phyloP scores from a whole-genome alignment of 2,113 vertebrate genomes.

The Desmodus rotundus region DNA sequence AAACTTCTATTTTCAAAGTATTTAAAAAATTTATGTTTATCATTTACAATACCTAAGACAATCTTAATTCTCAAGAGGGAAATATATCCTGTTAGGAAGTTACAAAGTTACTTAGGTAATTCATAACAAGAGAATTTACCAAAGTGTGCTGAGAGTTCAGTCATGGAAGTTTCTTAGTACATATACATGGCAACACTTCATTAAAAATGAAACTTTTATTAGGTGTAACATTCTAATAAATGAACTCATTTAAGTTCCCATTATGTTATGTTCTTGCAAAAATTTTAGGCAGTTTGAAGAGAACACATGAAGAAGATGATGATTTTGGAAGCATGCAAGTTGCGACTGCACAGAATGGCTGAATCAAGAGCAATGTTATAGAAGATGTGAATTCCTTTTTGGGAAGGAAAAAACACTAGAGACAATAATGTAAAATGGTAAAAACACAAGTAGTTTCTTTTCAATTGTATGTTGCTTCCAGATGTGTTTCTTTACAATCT shows the following conservation, averaged over 20 bases:
- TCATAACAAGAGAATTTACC: slow-evolving; percentile 80
- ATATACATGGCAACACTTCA: not conserved
- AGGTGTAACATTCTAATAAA: not conserved
- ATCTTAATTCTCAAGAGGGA: not conserved
- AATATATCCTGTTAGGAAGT: not conserved
- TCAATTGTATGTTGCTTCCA: slow-evolving; percentile 81
- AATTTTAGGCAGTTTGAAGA: slow-evolving; percentile 91
- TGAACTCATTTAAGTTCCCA: not conserved
- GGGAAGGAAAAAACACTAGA: slow-evolving; percentile 69
- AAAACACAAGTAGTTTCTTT: slow-evolving; percentile 75
- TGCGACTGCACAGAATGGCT: slow-evolving; percentile 92
- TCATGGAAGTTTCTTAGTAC: slow-evolving; percentile 6
- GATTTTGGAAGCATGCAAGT: slow-evolving; percentile 94
- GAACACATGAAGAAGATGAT: slow-evolving; percentile 94
- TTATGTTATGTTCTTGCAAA: slow-evolving; percentile 32
- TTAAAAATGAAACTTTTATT: slow-evolving; percentile 10
- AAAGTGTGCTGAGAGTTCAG: slow-evolving; percentile 75
- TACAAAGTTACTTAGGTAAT: slow-evolving; percentile 78
- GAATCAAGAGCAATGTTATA: slow-evolving; percentile 60
- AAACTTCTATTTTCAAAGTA: not conserved
- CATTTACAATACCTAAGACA: not conserved
- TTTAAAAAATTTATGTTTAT: not conserved
- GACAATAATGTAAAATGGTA: slow-evolving; percentile 58
- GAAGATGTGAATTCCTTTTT: slow-evolving; percentile 56
- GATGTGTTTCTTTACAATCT: slow-evolving; percentile 81